Percentiles rank a stretch among this genome's conserved stretches.
These are phyloP conservation scores for Triplophysa siluroides DNA, from an alignment of 2,113 vertebrate species.

Conservation along the genomic window DNA sequence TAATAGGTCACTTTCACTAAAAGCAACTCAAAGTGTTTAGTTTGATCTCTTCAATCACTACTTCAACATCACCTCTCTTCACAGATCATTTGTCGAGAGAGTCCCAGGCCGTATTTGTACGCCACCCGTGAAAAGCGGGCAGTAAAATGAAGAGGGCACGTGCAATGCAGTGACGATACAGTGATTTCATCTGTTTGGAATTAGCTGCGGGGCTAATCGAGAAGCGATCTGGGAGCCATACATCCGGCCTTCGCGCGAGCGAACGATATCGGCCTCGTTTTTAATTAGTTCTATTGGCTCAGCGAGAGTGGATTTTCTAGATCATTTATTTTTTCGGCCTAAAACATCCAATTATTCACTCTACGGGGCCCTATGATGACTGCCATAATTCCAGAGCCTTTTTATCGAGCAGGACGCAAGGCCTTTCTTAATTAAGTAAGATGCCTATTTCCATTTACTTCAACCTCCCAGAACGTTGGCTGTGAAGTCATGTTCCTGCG, in stretches of 20 bases:
- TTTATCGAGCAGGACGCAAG: conserved; percentile 55
- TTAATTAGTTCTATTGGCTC: conserved; percentile 64
- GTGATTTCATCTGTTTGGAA: conserved; percentile 55
- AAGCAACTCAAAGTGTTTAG: no score
- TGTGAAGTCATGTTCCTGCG: conserved; percentile 47
- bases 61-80: no score
- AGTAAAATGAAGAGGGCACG: conserved; percentile 42
- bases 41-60: no score
- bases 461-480: conserved; percentile 41
- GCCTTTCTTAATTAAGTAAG: conserved; percentile 56
- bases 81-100: no score
- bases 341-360: conserved; percentile 60
- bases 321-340: conserved; percentile 56
- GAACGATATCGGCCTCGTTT: conserved; percentile 51
- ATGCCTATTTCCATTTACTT: conserved; percentile 55
- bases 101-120: no score
- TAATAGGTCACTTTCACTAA: no score
- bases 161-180: conserved; percentile 42
- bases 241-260: conserved; percentile 48
- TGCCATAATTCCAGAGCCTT: conserved; percentile 54
- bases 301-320: conserved; percentile 59
- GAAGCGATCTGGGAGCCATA: conserved; percentile 46
- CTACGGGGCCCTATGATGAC: conserved; percentile 48
- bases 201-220: conserved; percentile 55
- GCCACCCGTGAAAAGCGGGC: no score